Percentiles rank a stretch among this genome's conserved stretches.
These are phyloP conservation scores for Hyposoter didymator DNA, from an alignment of 2,888 invertebrate genomes.

Conservation along the genomic window DNA sequence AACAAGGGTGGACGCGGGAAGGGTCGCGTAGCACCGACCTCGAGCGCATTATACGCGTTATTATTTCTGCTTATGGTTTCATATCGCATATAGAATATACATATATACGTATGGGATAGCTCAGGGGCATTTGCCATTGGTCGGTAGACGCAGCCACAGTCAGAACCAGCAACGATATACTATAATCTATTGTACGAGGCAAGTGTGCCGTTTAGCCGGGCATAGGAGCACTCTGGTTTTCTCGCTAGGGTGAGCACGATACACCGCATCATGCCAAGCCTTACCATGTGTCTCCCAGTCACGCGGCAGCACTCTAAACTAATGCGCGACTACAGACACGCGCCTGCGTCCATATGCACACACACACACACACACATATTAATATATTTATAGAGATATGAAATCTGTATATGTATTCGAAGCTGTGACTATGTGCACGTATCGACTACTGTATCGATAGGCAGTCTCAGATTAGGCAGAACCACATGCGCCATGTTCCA, in stretches of 20 bases:
- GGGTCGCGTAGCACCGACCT: conserved; percentile 20
- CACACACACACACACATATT: not conserved
- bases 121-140: conserved; percentile 47
- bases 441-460: conserved; percentile 47
- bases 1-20: conserved; percentile 16
- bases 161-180: conserved; percentile 50
- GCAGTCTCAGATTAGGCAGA: conserved; percentile 53
- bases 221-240: conserved; percentile 72
- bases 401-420: conserved; percentile 1
- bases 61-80: conserved; percentile 81
- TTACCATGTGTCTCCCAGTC: conserved; percentile 48
- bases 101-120: conserved; percentile 19
- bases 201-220: conserved; percentile 79
- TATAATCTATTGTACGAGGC: conserved; percentile 73
- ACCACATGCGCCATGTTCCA: conserved; percentile 37
- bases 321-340: conserved; percentile 20
- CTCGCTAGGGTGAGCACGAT: conserved; percentile 79
- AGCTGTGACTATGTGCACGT: conserved; percentile 1
- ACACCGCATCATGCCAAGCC: conserved; percentile 68
- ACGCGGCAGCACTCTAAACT: conserved; percentile 54
- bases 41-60: conserved; percentile 79
- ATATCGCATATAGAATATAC: not conserved
- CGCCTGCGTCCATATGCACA: not conserved
- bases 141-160: conserved; percentile 57
- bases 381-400: not conserved